Percentiles rank a stretch among this genome's conserved stretches.
phyloP scores from a whole-genome alignment of 1,140 invertebrate genomes.

The Lineus longissimus region DNA sequence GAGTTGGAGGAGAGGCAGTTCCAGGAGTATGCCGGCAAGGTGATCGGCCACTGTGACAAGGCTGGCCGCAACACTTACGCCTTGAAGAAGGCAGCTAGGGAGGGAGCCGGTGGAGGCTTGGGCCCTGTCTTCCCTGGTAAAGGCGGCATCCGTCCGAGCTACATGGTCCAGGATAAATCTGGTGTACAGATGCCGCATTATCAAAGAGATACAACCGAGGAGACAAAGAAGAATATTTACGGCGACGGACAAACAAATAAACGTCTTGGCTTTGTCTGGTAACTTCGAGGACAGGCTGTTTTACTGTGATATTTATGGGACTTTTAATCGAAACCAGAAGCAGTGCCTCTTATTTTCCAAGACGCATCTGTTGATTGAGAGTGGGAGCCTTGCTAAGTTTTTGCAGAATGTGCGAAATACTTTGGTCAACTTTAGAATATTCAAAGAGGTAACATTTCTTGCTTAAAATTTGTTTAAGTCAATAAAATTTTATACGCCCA shows the following conservation, averaged over 20 bases:
- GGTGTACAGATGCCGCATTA: slow-evolving; percentile 48
- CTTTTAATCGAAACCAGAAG: too few relatives aligned
- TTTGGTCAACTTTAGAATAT: too few relatives aligned
- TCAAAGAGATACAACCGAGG: slow-evolving; percentile 38
- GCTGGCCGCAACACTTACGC: slow-evolving; percentile 50
- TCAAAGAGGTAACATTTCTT: too few relatives aligned
- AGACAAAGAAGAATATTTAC: slow-evolving; percentile 42
- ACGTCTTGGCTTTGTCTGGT: slow-evolving; percentile 51
- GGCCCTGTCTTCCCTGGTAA: slow-evolving; percentile 46
- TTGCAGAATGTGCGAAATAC: too few relatives aligned
- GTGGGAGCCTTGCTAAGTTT: too few relatives aligned
- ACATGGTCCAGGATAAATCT: slow-evolving; percentile 43
- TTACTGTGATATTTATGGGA: too few relatives aligned
- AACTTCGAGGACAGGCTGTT: not conserved
- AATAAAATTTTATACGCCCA: too few relatives aligned
- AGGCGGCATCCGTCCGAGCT: slow-evolving; percentile 48
- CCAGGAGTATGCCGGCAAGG: slow-evolving; percentile 50
- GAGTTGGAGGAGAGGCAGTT: slow-evolving; percentile 49
- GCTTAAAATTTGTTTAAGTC: too few relatives aligned
- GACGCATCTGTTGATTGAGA: too few relatives aligned
- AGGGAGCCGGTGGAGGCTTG: slow-evolving; percentile 41
- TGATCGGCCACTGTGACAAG: slow-evolving; percentile 50
- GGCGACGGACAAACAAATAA: slow-evolving; percentile 38
- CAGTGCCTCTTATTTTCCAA: too few relatives aligned
- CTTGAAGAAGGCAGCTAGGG: slow-evolving; percentile 42